These are phyloP conservation scores for Psittacula echo DNA, from an alignment of 2,797 vertebrate species.

Conservation along the genomic window DNA sequence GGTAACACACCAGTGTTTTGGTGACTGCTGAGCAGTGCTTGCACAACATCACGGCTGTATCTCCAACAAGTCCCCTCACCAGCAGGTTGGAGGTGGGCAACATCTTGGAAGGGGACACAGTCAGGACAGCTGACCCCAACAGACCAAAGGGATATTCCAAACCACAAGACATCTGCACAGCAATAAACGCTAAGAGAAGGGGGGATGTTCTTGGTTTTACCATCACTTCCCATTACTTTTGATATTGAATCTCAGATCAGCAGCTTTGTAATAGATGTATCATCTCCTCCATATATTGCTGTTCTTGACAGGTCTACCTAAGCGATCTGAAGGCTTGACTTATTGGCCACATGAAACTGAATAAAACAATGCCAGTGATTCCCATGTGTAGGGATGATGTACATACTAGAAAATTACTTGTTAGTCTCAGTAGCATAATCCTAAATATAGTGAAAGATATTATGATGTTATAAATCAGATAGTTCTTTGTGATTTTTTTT, in stretches of 20 bases:
- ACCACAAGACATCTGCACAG: neutral
- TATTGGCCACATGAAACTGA: neutral
- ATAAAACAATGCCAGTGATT: neutral
- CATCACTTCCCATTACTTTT: neutral
- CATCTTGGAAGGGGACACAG: neutral
- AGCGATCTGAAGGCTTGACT: neutral
- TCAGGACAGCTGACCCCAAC: neutral
- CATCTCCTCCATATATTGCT: neutral
- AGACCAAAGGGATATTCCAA: neutral
- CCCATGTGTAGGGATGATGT: neutral
- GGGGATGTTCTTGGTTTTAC: neutral
- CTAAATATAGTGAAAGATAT: neutral
- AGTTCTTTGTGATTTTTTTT: neutral
- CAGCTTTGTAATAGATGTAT: neutral
- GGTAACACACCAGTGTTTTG: neutral
- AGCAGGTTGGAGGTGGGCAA: neutral
- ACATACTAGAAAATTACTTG: neutral
- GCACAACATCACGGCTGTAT: no score
- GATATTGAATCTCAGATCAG: neutral
- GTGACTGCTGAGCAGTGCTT: neutral
- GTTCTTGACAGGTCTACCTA: neutral
- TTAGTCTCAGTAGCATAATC: neutral
- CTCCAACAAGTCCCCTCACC: neutral
- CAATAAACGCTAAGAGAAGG: neutral
- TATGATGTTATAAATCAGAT: neutral